Evolutionary conservation across 2,797 vertebrate genomes (phyloP), one percentile per base, ranked within the genome.

Genomic region (Gymnocypris eckloni): DNA sequence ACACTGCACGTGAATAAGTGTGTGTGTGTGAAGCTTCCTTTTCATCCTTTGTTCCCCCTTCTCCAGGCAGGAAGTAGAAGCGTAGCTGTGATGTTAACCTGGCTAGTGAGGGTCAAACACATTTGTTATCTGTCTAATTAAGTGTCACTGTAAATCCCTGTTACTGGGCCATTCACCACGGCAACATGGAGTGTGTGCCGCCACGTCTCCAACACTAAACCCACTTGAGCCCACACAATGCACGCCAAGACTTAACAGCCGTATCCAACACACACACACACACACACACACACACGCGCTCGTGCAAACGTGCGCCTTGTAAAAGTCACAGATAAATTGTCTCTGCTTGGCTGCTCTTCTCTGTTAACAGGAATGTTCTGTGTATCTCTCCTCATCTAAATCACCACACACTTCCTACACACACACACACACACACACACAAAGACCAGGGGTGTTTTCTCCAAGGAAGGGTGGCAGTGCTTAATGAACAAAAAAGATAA

Each of bases 121-220:
- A 89, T 89, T 89, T 86, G 87, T 87, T 87, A 80, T 86, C 50
- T 50, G 59, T 76, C 89, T 90, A 88, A 90, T 91, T 87, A 89
- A 86, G 84, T 79, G 43, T 54, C 15, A 80, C 64, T 10, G 54
- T 86, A 80, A 75, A 79, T 56, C 28, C 25, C n/a, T 64, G 67
- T 69, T 80, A 70, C 43, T 45, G 77, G 39, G 4, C 39, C 13
- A 18, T 61, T 48, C 67, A 33, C 59, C 56, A n/a, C 33, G 37
- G 70, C 83, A 76, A 67, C 41, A 77, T 41, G 25, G 39, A 39
- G 70, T 67, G 79, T 25, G 33, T 43, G 41, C 33, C 10, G 6
- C 76, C 37, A 61, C 64, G 20, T 52, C 48, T 37, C 56, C 15
- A 75, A 56, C 81, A 88, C 75, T 59, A 54, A 85, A 81, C n/a